Evolutionary conservation across 2,888 invertebrate species (phyloP).

Genomic region (Saturnia pavonia): DNA sequence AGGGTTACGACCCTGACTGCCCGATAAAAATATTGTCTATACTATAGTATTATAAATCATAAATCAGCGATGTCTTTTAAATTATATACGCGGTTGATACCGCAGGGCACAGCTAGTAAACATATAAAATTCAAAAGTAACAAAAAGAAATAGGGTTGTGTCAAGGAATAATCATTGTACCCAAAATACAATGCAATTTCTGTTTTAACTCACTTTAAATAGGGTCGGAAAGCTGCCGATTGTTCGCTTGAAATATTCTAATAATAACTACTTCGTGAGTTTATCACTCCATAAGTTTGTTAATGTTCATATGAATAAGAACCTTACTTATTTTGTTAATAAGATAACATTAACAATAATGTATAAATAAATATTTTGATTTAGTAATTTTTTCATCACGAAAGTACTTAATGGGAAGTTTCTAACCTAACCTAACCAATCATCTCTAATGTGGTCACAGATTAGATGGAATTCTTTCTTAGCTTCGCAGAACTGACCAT

Average conservation of each 20-base stretch:
- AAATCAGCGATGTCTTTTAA: no score
- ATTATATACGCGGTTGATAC: no score
- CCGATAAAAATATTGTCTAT: no score
- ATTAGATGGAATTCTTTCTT: neutral
- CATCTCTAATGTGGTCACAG: neutral
- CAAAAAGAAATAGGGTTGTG: conserved; percentile 38
- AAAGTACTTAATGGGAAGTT: no score
- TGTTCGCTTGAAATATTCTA: neutral
- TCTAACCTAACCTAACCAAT: neutral
- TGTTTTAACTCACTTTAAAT: conserved; percentile 44
- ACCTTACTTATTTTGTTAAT: neutral
- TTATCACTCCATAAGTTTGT: neutral
- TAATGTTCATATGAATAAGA: neutral
- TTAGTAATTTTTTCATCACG: no score
- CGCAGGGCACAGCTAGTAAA: no score
- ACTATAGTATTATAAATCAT: no score
- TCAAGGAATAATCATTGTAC: conserved; percentile 44
- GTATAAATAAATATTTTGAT: neutral
- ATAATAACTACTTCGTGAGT: neutral
- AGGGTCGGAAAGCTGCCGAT: conserved; percentile 31
- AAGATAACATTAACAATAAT: neutral
- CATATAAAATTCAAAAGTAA: conserved; percentile 42
- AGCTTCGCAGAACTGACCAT: neutral
- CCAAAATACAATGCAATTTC: conserved; percentile 52
- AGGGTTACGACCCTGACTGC: no score